Evolutionary conservation across 2,888 invertebrate genomes (phyloP), one percentile per base, ranked within the genome.

Genomic region (Octodonta nipae): DNA sequence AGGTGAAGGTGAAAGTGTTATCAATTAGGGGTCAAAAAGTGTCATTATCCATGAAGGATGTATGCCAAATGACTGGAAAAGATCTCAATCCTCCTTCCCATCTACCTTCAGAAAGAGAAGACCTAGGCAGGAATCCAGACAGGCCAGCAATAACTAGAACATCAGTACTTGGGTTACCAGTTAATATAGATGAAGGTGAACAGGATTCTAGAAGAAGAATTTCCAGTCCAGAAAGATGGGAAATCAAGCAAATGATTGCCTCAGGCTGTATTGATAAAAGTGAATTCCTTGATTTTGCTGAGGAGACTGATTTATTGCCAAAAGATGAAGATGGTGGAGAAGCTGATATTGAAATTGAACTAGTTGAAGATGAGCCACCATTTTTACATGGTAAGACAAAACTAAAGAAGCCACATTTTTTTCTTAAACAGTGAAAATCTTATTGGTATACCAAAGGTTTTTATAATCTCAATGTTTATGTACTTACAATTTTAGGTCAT

Each of bases 31-130:
- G 91, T 0, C 87, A 88, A 55, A 96, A 93, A 62, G 85, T 88
- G 1, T 93, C 95, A 2, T 67, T 96, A 2, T 89, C 89, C 0
- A 91, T 96, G 82, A 95, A 93, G 65, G 95, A 99, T 63, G 98
- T 95, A 0, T 89, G 96, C 56, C 98, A 99, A 61, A 75, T 78
- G 12, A 83, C 82, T 1, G 98, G 98, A 0, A 80, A 79, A 54
- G 98, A 99, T 66, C 65, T 98, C 31, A 95, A 96, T 64, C 95
- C 95, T 0, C 63, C 75, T 1, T 78, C 78, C 4, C 74, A 80
- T 51, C 69, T 74, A 5, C 70, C 75, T 42, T 55, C 69, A 25
- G 74, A 74, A 62, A 70, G 73, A 43, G 80, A 80, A 50, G 73
- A 77, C 40, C 72, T 71, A 44, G 76, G 83, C 31, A 73, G 93